These are phyloP conservation scores for Xestia rhomboidea DNA, from an alignment of 2,888 invertebrate genomes.

Conservation along the genomic window DNA sequence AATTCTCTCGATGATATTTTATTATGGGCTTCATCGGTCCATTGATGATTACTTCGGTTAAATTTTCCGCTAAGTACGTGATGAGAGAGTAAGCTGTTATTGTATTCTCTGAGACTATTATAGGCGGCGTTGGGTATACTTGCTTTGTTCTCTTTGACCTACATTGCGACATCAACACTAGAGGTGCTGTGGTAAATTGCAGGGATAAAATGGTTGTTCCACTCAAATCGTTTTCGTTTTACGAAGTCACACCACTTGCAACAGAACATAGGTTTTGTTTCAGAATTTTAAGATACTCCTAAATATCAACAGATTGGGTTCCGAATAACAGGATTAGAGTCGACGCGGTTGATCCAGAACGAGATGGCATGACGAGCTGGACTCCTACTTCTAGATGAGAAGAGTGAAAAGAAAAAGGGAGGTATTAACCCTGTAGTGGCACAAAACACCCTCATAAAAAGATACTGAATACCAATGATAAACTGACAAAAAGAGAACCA, in stretches of 20 bases:
- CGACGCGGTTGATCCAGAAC: neutral
- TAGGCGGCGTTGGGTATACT: slow-evolving; percentile 2
- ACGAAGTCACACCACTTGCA: neutral
- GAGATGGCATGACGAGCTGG: too few species aligned
- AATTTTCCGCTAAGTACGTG: slow-evolving; percentile 56
- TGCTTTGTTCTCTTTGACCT: slow-evolving; percentile 29
- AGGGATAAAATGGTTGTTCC: neutral
- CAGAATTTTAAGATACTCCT: neutral
- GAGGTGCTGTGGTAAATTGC: slow-evolving; percentile 34
- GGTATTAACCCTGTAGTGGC: neutral
- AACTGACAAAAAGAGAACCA: neutral
- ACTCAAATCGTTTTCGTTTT: neutral
- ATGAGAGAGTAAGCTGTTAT: slow-evolving; percentile 45
- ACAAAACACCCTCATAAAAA: neutral
- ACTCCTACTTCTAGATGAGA: neutral
- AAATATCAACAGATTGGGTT: neutral
- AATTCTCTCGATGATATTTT: slow-evolving; percentile 60
- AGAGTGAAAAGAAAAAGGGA: neutral
- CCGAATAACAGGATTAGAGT: neutral
- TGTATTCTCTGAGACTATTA: slow-evolving; percentile 26
- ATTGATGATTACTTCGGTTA: slow-evolving; percentile 40
- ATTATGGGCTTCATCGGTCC: slow-evolving; percentile 53
- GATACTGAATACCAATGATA: neutral
- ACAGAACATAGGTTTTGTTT: neutral
- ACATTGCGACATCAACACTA: slow-evolving; percentile 26